Evolutionary conservation across 2,113 vertebrate genomes (phyloP), one percentile per base, ranked within the genome.

Genomic region (Colistium nudipinnis): DNA sequence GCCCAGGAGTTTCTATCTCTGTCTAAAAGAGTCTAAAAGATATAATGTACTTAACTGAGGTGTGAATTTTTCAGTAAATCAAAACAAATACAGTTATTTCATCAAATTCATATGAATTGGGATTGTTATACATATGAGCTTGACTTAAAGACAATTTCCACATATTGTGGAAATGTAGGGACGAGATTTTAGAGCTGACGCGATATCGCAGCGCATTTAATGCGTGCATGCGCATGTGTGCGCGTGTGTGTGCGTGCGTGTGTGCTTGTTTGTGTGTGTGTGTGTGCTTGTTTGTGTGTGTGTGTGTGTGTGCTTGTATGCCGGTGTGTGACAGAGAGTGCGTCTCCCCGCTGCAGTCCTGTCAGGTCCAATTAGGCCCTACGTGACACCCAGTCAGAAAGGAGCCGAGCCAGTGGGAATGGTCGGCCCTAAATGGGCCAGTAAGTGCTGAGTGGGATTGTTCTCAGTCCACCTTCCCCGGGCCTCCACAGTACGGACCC

Each of bases 381-480:
- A 56, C 70, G 76, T 12, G 65, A 80, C 36, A 49, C 74, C 19
- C 62, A 77, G 77, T 85, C 76, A 85, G 73, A 90, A 77, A 67
- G 44, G 59, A 79, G 82, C 77, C 72, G 77, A 71, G 60, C 60
- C 61, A 33, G 76, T 61, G 59, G 8, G 81, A 84, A 82, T 93
- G 85, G 85, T 91, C 77, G 80, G 81, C 63, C 75, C 74, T 86
- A 81, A 91, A 90, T 90, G 90, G 88, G 68, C 74, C 81, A 33
- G 83, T 83, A 86, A 91, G 91, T 79, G 83, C 85, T 65, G 83
- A 89, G 81, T 84, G 66, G 76, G 81, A 76, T 55, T 53, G 62
- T 79, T 84, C 83, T 87, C 66, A 59, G 19, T 70, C 66, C 75
- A 75, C 69, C 76, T 72, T 72, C 53, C 76, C 55, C 60, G 57